Percentiles rank a stretch among this genome's conserved stretches.
These are phyloP conservation scores for Rallus crepitans DNA, from an alignment of 2,797 vertebrate genomes.

Conservation along the genomic window DNA sequence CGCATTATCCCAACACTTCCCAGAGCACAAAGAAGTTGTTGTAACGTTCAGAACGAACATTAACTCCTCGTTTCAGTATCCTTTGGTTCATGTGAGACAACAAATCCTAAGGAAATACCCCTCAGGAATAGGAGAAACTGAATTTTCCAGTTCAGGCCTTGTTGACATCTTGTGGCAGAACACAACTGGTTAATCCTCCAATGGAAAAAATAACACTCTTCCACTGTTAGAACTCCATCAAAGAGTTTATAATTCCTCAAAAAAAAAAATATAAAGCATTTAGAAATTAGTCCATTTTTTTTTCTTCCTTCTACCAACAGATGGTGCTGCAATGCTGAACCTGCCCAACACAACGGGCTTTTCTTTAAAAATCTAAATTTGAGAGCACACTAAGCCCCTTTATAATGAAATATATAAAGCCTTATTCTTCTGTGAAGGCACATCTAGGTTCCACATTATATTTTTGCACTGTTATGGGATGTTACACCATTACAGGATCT, in stretches of 20 bases:
- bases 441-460: not conserved
- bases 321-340: not conserved
- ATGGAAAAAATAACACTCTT: not conserved
- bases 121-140: not conserved
- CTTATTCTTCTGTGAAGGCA: not conserved
- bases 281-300: not conserved
- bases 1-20: not conserved
- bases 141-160: not conserved
- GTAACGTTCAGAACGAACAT: not conserved
- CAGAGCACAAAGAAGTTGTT: not conserved
- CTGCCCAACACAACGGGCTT: not conserved
- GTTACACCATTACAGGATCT: not conserved
- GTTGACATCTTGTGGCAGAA: not conserved
- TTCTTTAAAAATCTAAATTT: not conserved
- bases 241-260: not conserved
- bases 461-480: not conserved
- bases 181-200: not conserved
- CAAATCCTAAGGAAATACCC: not conserved
- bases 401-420: not conserved
- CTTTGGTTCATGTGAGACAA: not conserved
- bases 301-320: not conserved
- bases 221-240: not conserved
- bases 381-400: not conserved
- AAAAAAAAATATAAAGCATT: not conserved
- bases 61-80: not conserved